A percentile compares a stretch with the other conserved stretches of the same genome.
Conservation (phyloP, 1,140 invertebrate species). For the Luehdorfia chinensis region DNA sequence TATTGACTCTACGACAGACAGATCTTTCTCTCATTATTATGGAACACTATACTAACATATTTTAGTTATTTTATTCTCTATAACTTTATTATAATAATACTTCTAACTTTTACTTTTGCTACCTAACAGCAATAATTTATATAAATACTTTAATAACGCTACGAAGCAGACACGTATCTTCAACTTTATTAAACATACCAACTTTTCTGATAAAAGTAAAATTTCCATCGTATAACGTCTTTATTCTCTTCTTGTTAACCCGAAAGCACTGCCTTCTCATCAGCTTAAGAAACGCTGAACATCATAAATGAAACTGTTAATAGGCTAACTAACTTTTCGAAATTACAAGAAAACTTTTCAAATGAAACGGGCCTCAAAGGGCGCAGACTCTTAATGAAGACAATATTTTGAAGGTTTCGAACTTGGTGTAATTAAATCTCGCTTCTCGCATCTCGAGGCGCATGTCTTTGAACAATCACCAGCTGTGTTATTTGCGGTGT, state of each 20-base stretch:
- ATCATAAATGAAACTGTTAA: constrained; percentile 53
- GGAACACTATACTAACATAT: too few species aligned
- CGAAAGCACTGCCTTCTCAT: constrained; percentile 14
- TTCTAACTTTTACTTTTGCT: too few species aligned
- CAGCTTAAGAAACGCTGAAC: constrained; percentile 33
- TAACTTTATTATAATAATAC: too few species aligned
- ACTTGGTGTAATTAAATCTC: constrained; percentile 62
- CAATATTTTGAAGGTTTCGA: constrained; percentile 60
- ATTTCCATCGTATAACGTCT: not conserved
- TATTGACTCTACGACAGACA: too few species aligned
- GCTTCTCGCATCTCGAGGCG: constrained; percentile 42
- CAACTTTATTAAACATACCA: too few species aligned
- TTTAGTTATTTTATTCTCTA: too few species aligned
- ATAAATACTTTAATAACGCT: too few species aligned
- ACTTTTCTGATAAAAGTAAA: not conserved
- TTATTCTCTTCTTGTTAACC: not conserved
- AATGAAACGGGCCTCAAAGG: constrained; percentile 63
- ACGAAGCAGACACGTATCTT: too few species aligned
- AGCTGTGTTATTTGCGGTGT: constrained; percentile 41
- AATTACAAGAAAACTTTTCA: constrained; percentile 65
- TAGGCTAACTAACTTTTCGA: constrained; percentile 48
- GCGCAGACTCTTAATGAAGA: constrained; percentile 57
- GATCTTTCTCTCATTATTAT: too few species aligned
- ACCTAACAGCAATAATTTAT: too few species aligned
- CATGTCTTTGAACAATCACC: constrained; percentile 41